Evolutionary conservation across 2,797 vertebrate species (phyloP), one percentile per base, ranked within the genome.

Genomic region (Monodelphis domestica): DNA sequence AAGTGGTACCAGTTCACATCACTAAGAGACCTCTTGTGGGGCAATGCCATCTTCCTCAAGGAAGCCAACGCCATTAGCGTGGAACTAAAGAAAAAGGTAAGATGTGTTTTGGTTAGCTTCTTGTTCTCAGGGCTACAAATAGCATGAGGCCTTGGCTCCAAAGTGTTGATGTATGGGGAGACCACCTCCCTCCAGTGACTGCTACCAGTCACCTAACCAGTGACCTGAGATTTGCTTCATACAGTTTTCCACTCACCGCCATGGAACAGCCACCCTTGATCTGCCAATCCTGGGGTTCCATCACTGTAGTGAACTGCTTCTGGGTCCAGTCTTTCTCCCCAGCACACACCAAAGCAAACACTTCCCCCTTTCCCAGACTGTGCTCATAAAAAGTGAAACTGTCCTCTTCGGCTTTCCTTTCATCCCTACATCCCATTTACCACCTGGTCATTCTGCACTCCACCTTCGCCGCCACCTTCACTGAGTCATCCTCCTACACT

Each of bases 21-120:
- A 0, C 99, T 99, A 28, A 98, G 99, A 0, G 99, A 99, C 98
- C 98, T 99, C 91, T 98, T 99, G 45, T 99, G 99, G 99, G 99
- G 99, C 93, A 99, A 99, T 0, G 99, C 99, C 95, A 99, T 99
- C 98, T 99, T 99, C 96, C 99, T 99, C 15, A 99, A 99, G 97
- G 99, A 99, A 98, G 99, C 99, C 97, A 99, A 99, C 0, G 99
- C 99, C 93, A 99, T 99, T 98, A 99, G 99, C 0, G 99, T 99
- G 89, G 99, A 99, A 94, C 99, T 99, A 53, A 99, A 99, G 97
- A 99, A 99, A 97, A 99, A 99, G 99, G 99, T 99, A 93, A 87
- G 98, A 1, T 93, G n/a, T 88, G 30, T 30, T 17, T 21, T 7
- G 10, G 51, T 17, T 50, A 9, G 4, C 12, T 52, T 52, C 63